Evolutionary conservation across 2,888 invertebrate species (phyloP).

Genomic region (Aricia artaxerxes): DNA sequence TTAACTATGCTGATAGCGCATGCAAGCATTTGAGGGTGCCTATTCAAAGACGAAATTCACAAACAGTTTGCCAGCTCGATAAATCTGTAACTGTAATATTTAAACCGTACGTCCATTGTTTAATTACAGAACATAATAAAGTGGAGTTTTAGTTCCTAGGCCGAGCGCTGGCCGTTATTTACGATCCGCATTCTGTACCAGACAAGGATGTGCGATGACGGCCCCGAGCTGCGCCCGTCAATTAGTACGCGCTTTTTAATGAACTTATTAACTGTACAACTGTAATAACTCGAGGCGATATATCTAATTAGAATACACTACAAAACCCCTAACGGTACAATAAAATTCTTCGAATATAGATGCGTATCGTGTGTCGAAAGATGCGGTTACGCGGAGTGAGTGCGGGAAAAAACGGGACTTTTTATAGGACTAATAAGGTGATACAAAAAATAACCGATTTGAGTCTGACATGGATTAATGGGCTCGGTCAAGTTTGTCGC

Average conservation of each 20-base stretch:
- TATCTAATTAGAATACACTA: conserved; percentile 58
- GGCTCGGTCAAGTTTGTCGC: conserved; percentile 13
- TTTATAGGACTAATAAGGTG: conserved; percentile 23
- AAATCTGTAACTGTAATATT: conserved; percentile 17
- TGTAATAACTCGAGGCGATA: conserved; percentile 53
- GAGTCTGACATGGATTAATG: conserved; percentile 29
- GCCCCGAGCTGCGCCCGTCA: conserved; percentile 39
- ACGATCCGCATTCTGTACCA: conserved; percentile 22
- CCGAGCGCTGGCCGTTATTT: not conserved
- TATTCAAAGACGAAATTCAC: not conserved
- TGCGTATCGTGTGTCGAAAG: conserved; percentile 24
- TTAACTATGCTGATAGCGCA: not conserved
- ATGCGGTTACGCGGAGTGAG: not conserved
- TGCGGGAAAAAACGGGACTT: conserved; percentile 21
- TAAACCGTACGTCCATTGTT: conserved; percentile 19
- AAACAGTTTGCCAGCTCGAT: not conserved
- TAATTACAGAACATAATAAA: conserved; percentile 24
- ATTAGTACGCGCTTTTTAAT: conserved; percentile 43
- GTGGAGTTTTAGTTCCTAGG: conserved; percentile 15
- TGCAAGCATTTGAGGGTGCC: not conserved
- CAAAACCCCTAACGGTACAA: conserved; percentile 28
- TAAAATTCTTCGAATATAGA: conserved; percentile 25
- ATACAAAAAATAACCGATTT: conserved; percentile 24
- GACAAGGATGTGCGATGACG: conserved; percentile 39
- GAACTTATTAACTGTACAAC: conserved; percentile 53